Evolutionary conservation across 1,140 invertebrate species (phyloP), one percentile per base, ranked within the genome.

Genomic region (Samia ricini): DNA sequence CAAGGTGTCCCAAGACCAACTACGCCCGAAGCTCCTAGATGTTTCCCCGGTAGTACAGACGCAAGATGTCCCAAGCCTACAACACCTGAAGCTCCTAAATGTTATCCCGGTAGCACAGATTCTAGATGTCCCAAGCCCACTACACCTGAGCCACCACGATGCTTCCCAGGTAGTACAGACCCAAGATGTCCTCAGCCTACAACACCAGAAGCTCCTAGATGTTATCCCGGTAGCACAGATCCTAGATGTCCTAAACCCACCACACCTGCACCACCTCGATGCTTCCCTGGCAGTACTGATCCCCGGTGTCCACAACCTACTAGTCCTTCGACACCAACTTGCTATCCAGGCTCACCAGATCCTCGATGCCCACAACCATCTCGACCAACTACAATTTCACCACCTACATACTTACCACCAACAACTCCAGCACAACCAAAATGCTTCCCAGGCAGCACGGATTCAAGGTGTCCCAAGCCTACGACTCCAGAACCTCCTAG

Each of bases 361-460:
- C 84, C 89, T n/a, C 69, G 83, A 42, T 90, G 86, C 51, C 79
- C 77, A 8, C 66, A 64, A n/a, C 72, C 76, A 6, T 70, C 72
- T 22, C 81, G 82, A 67, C 76, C 72, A 58, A 80, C 69, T 10
- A 60, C 70, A n/a, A 23, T 66, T n/a, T 68, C 60, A 2, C 65
- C 69, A 24, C 66, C 70, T 0, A 65, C 62, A 5, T 68, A 65
- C n/a, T 50, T 70, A 2, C 71, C 59, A 49, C 69, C 75, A 33
- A 71, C 78, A 18, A 79, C 76, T 26, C 63, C 72, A 0, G 62
- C 59, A 60, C 61, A 79, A 65, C 78, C 77, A 7, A 68, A 64
- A 2, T 91, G 91, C 64, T 88, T 78, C 60, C 91, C 90, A 5
- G 91, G 89, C 50, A 79, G 72, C 29, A 72, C 71, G 7, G 85